Evolutionary conservation across 1,140 invertebrate genomes (phyloP).

Genomic region (Bombus polaris): DNA sequence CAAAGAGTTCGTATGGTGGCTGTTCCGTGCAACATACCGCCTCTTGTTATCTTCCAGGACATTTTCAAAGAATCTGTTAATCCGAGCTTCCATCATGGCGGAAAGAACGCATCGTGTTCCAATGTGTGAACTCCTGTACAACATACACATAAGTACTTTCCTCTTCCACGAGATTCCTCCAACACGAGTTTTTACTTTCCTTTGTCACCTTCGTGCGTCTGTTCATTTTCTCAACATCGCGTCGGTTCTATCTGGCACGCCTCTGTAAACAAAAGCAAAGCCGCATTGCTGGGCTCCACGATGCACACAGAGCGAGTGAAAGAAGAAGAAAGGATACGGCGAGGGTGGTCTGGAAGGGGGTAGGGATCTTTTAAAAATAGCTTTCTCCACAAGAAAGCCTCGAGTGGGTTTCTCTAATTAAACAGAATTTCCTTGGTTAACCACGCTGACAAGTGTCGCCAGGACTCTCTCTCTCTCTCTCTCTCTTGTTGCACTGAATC

Average conservation of each 20-base stretch:
- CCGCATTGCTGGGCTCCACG: conserved; percentile 1
- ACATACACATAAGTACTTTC: background rate
- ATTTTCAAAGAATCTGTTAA: conserved; percentile 23
- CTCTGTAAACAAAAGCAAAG: conserved; percentile 46
- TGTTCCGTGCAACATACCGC: background rate
- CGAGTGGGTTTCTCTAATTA: conserved; percentile 56
- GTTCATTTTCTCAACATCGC: background rate
- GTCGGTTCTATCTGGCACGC: conserved; percentile 16
- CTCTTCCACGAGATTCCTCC: background rate
- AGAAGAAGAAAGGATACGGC: background rate
- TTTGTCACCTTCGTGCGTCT: background rate
- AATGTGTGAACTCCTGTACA: background rate
- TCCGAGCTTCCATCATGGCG: background rate
- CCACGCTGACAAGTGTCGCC: conserved; percentile 27
- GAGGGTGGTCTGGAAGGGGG: background rate
- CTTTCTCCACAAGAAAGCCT: conserved; percentile 46
- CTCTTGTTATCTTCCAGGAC: background rate
- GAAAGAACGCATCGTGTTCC: background rate
- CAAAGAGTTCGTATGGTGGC: background rate
- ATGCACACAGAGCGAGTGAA: background rate
- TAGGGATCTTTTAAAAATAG: conserved; percentile 63
- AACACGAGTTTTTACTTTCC: background rate
- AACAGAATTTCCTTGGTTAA: conserved; percentile 59
- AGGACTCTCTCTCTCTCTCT: conserved; percentile 1
- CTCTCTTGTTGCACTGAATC: background rate